These are phyloP conservation scores for Conchocele bisecta DNA, from an alignment of 2,888 invertebrate genomes.

Conservation along the genomic window DNA sequence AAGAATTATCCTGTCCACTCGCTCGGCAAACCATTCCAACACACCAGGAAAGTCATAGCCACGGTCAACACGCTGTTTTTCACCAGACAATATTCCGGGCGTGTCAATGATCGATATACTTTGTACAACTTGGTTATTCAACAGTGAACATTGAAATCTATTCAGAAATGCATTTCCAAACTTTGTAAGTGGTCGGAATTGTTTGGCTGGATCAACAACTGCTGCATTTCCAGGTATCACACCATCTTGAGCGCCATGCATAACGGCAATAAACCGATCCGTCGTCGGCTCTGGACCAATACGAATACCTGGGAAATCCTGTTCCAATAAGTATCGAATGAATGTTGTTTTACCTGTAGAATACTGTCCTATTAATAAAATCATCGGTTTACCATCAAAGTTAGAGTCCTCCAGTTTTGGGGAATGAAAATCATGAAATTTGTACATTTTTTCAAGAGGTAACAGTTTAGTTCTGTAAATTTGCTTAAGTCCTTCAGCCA, in stretches of 20 bases:
- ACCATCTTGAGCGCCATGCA: conserved; percentile 93
- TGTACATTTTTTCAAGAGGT: conserved; percentile 82
- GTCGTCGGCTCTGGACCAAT: conserved; percentile 99
- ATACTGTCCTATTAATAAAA: conserved; percentile 97
- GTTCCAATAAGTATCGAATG: conserved; percentile 88
- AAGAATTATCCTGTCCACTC: conserved; percentile 98
- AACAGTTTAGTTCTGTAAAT: conserved; percentile 79
- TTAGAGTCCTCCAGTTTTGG: conserved; percentile 90
- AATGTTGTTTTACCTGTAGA: conserved; percentile 93
- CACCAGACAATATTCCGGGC: conserved; percentile 94
- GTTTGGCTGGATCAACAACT: conserved; percentile 98
- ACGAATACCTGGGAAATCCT: conserved; percentile 97
- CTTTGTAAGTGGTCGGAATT: conserved; percentile 95
- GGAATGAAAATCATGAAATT: conserved; percentile 83
- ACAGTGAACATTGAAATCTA: conserved; percentile 96
- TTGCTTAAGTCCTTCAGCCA: conserved; percentile 96
- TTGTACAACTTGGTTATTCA: conserved; percentile 94
- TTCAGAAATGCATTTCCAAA: conserved; percentile 99
- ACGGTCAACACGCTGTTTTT: conserved; percentile 93
- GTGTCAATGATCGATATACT: conserved; percentile 99
- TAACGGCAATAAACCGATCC: conserved; percentile 98
- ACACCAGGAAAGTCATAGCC: conserved; percentile 99
- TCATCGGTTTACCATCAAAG: conserved; percentile 99
- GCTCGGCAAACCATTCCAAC: conserved; percentile 99
- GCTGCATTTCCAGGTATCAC: conserved; percentile 98